phyloP scores from a whole-genome alignment of 2,797 vertebrate species.

The Lagodon rhomboides region DNA sequence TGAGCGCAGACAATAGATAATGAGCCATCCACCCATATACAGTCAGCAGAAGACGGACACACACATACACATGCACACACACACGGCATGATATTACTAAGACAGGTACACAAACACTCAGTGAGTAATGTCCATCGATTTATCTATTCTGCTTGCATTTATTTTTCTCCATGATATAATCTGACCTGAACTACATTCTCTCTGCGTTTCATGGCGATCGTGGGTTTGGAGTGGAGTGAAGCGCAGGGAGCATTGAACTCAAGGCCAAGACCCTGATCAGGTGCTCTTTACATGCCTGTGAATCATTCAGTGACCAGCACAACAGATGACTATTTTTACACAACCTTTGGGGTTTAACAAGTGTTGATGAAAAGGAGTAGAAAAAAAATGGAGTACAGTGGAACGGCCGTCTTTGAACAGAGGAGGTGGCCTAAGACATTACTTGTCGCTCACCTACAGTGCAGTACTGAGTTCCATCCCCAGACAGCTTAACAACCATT shows the following conservation, averaged over 20 bases:
- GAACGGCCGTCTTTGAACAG: no score
- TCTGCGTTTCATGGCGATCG: conserved; percentile 75
- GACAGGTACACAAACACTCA: conserved; percentile 54
- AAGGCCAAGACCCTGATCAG: conserved; percentile 87
- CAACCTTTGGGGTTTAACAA: conserved; percentile 19
- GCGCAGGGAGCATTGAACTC: conserved; percentile 69
- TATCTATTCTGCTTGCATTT: conserved; percentile 74
- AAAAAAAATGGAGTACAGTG: no score
- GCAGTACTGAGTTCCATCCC: no score
- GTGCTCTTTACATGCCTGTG: conserved; percentile 52
- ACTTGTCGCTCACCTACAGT: no score
- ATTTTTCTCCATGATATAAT: conserved; percentile 38
- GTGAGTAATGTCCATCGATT: conserved; percentile 58
- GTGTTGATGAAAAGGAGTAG: not conserved
- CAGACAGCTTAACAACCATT: no score
- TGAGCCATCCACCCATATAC: conserved; percentile 91
- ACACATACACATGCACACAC: not conserved
- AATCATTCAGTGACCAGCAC: conserved; percentile 44
- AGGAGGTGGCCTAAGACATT: no score
- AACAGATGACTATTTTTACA: conserved; percentile 35
- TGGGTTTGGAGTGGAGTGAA: conserved; percentile 61
- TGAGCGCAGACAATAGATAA: conserved; percentile 94
- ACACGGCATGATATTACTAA: conserved; percentile 36
- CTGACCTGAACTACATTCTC: conserved; percentile 23
- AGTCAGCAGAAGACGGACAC: conserved; percentile 81